These are phyloP conservation scores for Catagonus wagneri DNA, from an alignment of 2,113 vertebrate species.

Conservation along the genomic window DNA sequence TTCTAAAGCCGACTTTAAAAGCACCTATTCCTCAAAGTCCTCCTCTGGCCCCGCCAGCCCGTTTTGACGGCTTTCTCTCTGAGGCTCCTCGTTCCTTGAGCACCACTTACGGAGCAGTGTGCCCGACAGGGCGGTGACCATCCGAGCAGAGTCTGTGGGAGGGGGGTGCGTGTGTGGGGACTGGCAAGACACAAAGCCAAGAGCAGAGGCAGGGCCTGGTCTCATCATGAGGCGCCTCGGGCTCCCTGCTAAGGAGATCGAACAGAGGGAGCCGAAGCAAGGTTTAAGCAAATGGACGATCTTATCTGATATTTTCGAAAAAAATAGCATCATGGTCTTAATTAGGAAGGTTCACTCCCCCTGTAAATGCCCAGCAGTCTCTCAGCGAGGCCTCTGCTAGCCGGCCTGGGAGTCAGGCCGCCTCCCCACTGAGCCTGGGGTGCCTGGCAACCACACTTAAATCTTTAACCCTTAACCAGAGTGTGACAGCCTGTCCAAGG, in stretches of 20 bases:
- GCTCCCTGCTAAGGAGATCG: not conserved
- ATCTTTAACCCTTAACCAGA: not conserved
- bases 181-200: not conserved
- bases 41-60: not conserved
- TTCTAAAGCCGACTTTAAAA: not conserved
- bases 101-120: not conserved
- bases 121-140: not conserved
- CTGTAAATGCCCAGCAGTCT: not conserved
- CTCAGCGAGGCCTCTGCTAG: not conserved
- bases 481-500: not conserved
- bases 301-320: not conserved
- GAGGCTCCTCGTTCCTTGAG: not conserved
- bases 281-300: not conserved
- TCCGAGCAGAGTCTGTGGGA: not conserved
- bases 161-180: not conserved
- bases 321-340: not conserved
- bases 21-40: not conserved
- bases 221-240: not conserved
- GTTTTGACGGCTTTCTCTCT: not conserved
- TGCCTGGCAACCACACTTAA: not conserved
- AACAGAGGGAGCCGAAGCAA: not conserved
- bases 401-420: not conserved
- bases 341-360: not conserved
- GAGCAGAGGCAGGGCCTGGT: not conserved
- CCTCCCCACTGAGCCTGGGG: not conserved